Percentiles rank a stretch among this genome's conserved stretches.
These are phyloP conservation scores for Helicoverpa assulta DNA, from an alignment of 2,888 invertebrate species.

Conservation along the genomic window DNA sequence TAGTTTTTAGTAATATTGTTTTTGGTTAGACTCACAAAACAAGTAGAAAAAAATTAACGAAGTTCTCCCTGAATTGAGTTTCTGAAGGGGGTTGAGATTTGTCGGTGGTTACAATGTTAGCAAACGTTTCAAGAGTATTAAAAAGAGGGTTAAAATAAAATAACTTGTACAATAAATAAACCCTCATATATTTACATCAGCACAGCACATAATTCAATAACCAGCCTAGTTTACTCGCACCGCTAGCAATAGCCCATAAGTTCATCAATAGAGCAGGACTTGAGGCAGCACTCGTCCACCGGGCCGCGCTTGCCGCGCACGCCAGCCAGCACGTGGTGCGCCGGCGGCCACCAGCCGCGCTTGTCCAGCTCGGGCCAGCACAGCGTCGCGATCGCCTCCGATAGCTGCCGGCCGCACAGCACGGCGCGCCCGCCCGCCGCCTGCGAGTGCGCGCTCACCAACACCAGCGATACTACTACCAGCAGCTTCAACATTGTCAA, in stretches of 20 bases:
- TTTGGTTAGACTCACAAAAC: no score
- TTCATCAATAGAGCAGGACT: constrained; percentile 57
- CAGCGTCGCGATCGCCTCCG: constrained; percentile 27
- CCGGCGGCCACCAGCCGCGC: constrained; percentile 29
- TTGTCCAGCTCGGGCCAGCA: constrained; percentile 42
- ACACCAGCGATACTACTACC: constrained; percentile 16
- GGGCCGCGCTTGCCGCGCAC: constrained; percentile 59
- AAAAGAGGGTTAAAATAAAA: not conserved
- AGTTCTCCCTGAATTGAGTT: no score
- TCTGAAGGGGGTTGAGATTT: no score
- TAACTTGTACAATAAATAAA: not conserved
- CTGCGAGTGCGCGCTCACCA: not conserved
- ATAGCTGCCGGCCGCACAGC: constrained; percentile 47
- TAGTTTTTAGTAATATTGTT: no score
- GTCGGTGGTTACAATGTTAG: no score
- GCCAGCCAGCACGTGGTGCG: constrained; percentile 26
- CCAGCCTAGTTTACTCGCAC: not conserved
- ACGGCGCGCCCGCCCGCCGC: constrained; percentile 19
- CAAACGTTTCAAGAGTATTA: no score
- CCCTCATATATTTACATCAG: constrained; percentile 24
- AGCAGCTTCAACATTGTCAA: constrained; percentile 35
- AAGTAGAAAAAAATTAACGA: no score
- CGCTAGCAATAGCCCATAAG: constrained; percentile 55
- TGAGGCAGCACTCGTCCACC: constrained; percentile 68
- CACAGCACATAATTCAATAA: not conserved